Percentiles rank a stretch among this genome's conserved stretches.
These are phyloP conservation scores for Astropecten irregularis DNA, from an alignment of 53 echinoderm and acorn worm species.

Conservation along the genomic window DNA sequence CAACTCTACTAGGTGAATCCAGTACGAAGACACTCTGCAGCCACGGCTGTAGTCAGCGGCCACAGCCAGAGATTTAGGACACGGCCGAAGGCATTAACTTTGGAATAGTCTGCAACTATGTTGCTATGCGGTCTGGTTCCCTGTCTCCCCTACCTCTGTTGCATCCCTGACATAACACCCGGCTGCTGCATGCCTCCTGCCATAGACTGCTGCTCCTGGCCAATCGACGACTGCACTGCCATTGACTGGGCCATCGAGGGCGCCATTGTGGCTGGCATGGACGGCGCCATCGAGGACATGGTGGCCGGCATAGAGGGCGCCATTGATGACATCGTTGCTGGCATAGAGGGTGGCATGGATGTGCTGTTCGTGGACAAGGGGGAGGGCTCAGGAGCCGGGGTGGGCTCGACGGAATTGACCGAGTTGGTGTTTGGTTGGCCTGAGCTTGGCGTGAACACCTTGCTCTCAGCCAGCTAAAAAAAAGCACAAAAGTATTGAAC, in stretches of 20 bases:
- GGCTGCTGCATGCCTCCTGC: constrained; percentile 48
- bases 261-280: neutral
- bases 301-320: constrained; percentile 52
- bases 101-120: too few relatives aligned
- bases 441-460: constrained; percentile 80
- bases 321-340: constrained; percentile 20
- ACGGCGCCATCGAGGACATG: constrained; percentile 10
- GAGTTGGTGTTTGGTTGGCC: constrained; percentile 11
- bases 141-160: constrained; percentile 26
- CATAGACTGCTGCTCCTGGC: constrained; percentile 34
- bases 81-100: too few relatives aligned
- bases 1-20: too few relatives aligned
- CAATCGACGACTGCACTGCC: constrained; percentile 35
- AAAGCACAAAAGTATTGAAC: neutral
- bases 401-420: constrained; percentile 2
- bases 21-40: too few relatives aligned
- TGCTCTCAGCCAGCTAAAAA: constrained; percentile 88
- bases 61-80: too few relatives aligned
- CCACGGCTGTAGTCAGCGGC: too few relatives aligned
- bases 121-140: too few relatives aligned
- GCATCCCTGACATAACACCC: constrained; percentile 32
- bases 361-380: constrained; percentile 23
- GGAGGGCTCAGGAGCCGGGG: neutral
- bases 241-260: constrained; percentile 29
- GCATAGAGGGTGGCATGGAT: constrained; percentile 40